phyloP scores from a whole-genome alignment of 2,888 invertebrate genomes.

The Eupithecia subfuscata region DNA sequence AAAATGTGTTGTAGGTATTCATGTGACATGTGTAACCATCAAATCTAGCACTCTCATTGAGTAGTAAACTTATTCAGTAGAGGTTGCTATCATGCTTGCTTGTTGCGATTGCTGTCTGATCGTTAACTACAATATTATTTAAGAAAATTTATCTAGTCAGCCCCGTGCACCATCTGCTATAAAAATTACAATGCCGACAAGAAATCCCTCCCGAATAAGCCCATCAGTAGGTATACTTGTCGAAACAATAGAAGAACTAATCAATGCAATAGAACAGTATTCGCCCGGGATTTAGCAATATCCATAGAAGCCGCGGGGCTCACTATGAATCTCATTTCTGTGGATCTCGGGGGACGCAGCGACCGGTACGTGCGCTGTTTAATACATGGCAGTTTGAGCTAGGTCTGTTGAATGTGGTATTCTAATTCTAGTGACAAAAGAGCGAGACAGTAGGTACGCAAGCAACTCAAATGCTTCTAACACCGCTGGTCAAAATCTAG shows the following conservation, averaged over 20 bases:
- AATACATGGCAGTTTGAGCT: constrained; percentile 22
- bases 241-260: constrained; percentile 17
- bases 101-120: background rate
- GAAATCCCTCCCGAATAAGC: background rate
- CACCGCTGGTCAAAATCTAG: background rate
- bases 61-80: background rate
- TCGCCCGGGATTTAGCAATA: constrained; percentile 31
- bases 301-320: constrained; percentile 34
- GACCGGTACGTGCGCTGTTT: constrained; percentile 44
- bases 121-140: background rate
- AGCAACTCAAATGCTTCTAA: background rate
- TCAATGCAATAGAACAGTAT: constrained; percentile 32
- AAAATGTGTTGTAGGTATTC: background rate
- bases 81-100: background rate
- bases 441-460: background rate
- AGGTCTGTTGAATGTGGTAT: constrained; percentile 4
- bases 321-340: constrained; percentile 46
- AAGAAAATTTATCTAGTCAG: background rate
- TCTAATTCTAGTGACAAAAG: background rate
- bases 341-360: constrained; percentile 41
- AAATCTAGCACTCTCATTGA: background rate
- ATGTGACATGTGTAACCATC: background rate
- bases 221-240: background rate
- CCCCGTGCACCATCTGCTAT: background rate
- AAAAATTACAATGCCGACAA: background rate